A percentile compares a stretch with the other conserved stretches of the same genome.
Conservation (phyloP, 64 coral and sea anemone genomes). For the Pocillopora damicornis region DNA sequence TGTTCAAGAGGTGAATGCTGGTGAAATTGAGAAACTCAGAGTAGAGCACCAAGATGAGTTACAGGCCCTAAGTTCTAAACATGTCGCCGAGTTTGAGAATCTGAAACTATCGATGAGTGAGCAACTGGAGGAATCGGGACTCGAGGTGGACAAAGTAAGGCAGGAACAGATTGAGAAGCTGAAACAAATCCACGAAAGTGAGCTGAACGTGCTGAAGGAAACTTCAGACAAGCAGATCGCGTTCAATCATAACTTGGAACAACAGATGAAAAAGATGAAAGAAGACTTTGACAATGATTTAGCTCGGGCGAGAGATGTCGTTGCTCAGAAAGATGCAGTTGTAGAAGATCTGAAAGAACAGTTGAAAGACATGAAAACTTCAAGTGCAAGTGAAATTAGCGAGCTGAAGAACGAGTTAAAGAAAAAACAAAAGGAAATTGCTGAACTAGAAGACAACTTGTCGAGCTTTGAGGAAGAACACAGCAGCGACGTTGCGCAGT, state of each 20-base stretch:
- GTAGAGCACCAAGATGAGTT: conserved; percentile 66
- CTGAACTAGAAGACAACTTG: conserved; percentile 83
- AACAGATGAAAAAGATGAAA: conserved; percentile 24
- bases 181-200: conserved; percentile 69
- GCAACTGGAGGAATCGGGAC: conserved; percentile 67
- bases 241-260: conserved; percentile 56
- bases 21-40: conserved; percentile 50
- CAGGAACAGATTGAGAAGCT: conserved; percentile 69
- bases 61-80: conserved; percentile 39
- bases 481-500: conserved; percentile 61
- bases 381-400: conserved; percentile 43
- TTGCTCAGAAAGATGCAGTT: conserved; percentile 47
- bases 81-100: conserved; percentile 58
- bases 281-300: conserved; percentile 39
- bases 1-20: conserved; percentile 33
- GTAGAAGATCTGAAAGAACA: conserved; percentile 38
- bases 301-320: conserved; percentile 3
- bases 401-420: conserved; percentile 52
- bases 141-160: conserved; percentile 63
- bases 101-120: conserved; percentile 50
- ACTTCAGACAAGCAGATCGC: conserved; percentile 63
- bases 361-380: conserved; percentile 44
- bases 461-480: conserved; percentile 95
- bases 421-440: conserved; percentile 67
- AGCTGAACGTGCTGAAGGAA: conserved; percentile 57